A percentile compares a stretch with the other conserved stretches of the same genome.
phyloP scores from a whole-genome alignment of 1,140 invertebrate species.

The Luehdorfia chinensis region DNA sequence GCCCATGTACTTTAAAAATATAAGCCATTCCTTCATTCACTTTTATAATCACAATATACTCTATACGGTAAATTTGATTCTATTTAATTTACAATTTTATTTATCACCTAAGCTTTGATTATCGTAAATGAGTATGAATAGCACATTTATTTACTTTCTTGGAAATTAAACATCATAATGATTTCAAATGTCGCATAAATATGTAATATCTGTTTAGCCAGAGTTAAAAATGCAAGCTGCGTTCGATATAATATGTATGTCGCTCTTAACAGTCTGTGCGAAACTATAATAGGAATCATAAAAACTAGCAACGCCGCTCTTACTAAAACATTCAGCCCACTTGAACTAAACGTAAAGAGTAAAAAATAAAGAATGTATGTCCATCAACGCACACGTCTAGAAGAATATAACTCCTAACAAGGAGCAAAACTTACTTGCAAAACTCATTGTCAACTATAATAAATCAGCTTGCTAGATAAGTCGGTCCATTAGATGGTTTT shows the following conservation, averaged over 20 bases:
- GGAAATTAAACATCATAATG: too few relatives aligned
- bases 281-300: conserved; percentile 2
- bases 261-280: not conserved
- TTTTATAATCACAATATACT: too few relatives aligned
- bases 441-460: conserved; percentile 54
- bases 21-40: not conserved
- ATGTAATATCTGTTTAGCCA: not conserved
- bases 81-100: too few relatives aligned
- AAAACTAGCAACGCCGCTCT: conserved; percentile 4
- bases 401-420: conserved; percentile 42
- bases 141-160: too few relatives aligned
- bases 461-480: conserved; percentile 59
- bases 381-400: conserved; percentile 46
- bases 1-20: too few relatives aligned
- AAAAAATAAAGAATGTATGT: conserved; percentile 48
- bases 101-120: too few relatives aligned
- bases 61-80: too few relatives aligned
- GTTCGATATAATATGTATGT: not conserved
- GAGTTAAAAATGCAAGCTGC: conserved; percentile 3
- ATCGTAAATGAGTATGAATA: too few relatives aligned
- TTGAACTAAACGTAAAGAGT: conserved; percentile 1
- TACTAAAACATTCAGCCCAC: conserved; percentile 14
- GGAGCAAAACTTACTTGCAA: conserved; percentile 50
- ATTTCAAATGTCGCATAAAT: too few relatives aligned
- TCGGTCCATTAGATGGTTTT: conserved; percentile 47